Evolutionary conservation across 2,888 invertebrate genomes (phyloP).

Genomic region (Plutella xylostella): DNA sequence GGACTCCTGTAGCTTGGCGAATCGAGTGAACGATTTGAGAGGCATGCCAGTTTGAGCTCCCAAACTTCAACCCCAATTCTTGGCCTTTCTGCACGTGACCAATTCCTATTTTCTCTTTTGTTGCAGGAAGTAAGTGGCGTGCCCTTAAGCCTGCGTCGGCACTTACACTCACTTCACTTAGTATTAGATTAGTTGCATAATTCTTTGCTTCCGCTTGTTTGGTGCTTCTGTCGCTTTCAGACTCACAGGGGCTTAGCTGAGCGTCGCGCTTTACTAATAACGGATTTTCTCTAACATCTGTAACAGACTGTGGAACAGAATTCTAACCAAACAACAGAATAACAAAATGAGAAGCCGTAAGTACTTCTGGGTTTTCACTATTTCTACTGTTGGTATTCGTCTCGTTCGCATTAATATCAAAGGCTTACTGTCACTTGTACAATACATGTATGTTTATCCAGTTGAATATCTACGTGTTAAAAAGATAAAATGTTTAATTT

Average conservation of each 20-base stretch:
- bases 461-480: slow-evolving; percentile 15
- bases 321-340: slow-evolving; percentile 22
- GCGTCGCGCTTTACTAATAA: slow-evolving; percentile 34
- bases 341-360: slow-evolving; percentile 24
- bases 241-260: slow-evolving; percentile 33
- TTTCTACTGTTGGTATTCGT: slow-evolving; percentile 17
- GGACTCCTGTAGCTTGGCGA: slow-evolving; percentile 2
- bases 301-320: neutral
- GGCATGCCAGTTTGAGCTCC: slow-evolving; percentile 42
- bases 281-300: slow-evolving; percentile 29
- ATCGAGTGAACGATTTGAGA: slow-evolving; percentile 29
- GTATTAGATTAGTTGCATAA: slow-evolving; percentile 53
- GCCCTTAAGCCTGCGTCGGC: slow-evolving; percentile 63
- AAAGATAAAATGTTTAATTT: slow-evolving; percentile 18
- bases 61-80: slow-evolving; percentile 36
- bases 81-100: slow-evolving; percentile 60
- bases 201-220: slow-evolving; percentile 46
- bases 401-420: slow-evolving; percentile 31
- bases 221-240: slow-evolving; percentile 55
- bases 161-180: slow-evolving; percentile 59
- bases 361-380: slow-evolving; percentile 35
- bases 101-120: slow-evolving; percentile 62
- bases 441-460: no score
- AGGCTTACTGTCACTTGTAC: slow-evolving; percentile 30
- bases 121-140: slow-evolving; percentile 72